A percentile compares a stretch with the other conserved stretches of the same genome.
These are phyloP conservation scores for Prietella phreatophila DNA, from an alignment of 2,113 vertebrate genomes.

Conservation along the genomic window DNA sequence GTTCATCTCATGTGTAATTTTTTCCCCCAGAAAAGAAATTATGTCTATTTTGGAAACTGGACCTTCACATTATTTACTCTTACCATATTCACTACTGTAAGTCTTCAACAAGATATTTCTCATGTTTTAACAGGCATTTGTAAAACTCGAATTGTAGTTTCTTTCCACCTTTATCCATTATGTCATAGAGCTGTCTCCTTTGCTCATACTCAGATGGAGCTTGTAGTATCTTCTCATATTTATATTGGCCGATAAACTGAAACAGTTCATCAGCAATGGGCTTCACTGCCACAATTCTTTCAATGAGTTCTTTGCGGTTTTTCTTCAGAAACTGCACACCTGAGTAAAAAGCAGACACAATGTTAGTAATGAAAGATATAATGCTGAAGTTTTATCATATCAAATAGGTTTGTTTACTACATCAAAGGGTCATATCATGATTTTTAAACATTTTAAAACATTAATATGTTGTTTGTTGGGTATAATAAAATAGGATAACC, in stretches of 20 bases:
- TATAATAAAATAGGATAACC: too few relatives aligned
- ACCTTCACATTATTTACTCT: background rate
- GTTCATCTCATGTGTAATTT: background rate
- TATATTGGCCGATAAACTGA: background rate
- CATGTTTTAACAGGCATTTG: background rate
- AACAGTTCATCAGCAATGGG: background rate
- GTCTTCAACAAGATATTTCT: slow-evolving; percentile 1
- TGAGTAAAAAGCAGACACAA: background rate
- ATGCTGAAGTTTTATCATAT: background rate
- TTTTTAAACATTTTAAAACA: too few relatives aligned
- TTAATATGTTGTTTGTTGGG: too few relatives aligned
- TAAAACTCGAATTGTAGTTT: background rate
- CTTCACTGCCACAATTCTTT: background rate
- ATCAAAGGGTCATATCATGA: background rate
- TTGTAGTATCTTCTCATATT: background rate
- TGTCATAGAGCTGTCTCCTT: background rate
- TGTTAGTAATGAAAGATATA: background rate
- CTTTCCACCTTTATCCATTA: background rate
- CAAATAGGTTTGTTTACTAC: background rate
- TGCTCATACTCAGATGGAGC: background rate
- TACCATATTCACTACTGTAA: background rate
- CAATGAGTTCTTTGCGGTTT: background rate
- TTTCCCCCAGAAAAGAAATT: background rate
- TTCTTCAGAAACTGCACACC: slow-evolving; percentile 3
- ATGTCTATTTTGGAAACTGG: background rate